These are phyloP conservation scores for Trialeurodes vaporariorum DNA, from an alignment of 1,140 invertebrate genomes.

Conservation along the genomic window DNA sequence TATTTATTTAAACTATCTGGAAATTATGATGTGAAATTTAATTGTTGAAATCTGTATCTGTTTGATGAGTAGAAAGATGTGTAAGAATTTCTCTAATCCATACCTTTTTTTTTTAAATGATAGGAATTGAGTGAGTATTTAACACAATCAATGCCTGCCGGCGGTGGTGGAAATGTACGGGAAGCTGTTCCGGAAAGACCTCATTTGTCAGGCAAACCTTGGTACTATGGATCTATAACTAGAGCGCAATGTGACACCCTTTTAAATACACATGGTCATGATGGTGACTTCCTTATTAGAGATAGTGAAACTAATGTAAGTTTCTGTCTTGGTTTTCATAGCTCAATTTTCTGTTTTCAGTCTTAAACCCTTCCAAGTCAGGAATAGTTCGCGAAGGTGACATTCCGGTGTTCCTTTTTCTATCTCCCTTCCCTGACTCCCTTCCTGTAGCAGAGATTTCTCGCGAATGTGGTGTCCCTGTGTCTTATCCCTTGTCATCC, in stretches of 20 bases:
- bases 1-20: too few species aligned
- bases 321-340: conserved; percentile 22
- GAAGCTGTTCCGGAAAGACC: conserved; percentile 43
- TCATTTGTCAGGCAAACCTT: conserved; percentile 66
- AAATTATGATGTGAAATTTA: too few species aligned
- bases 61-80: too few species aligned
- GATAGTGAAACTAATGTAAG: conserved; percentile 98
- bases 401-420: too few species aligned
- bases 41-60: too few species aligned
- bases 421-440: too few species aligned
- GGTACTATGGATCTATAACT: conserved; percentile 95
- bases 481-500: too few species aligned
- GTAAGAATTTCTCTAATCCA: not conserved
- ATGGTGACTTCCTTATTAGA: conserved; percentile 96
- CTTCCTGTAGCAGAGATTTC: too few species aligned
- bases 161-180: conserved; percentile 25
- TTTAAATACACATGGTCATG: conserved; percentile 83
- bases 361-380: not conserved
- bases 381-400: too few species aligned
- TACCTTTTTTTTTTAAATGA: conserved; percentile 1
- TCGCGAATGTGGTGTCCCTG: too few species aligned
- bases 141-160: conserved; percentile 48
- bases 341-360: not conserved
- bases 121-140: conserved; percentile 76
- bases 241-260: conserved; percentile 89